A percentile compares a stretch with the other conserved stretches of the same genome.
These are phyloP conservation scores for Agrochola litura DNA, from an alignment of 2,888 invertebrate species.

Conservation along the genomic window DNA sequence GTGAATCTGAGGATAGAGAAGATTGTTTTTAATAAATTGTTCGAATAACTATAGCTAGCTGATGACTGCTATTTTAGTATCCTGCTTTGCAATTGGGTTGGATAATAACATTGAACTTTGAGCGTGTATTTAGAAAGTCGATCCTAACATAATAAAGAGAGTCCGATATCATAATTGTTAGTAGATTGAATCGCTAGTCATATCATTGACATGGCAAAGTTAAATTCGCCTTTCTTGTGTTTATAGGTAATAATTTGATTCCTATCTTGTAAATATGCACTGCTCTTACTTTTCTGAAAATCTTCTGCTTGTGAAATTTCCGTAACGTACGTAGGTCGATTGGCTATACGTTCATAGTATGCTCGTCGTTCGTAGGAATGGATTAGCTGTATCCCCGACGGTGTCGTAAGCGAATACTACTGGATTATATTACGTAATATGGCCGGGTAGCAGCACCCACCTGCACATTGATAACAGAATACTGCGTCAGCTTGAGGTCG, in stretches of 20 bases:
- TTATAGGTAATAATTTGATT: neutral
- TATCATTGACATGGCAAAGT: neutral
- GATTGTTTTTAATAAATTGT: constrained; percentile 21
- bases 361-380: constrained; percentile 24
- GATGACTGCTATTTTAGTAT: neutral
- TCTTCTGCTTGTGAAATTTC: neutral
- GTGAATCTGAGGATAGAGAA: constrained; percentile 11
- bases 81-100: neutral
- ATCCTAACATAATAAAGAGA: neutral
- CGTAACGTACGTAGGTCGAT: neutral
- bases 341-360: constrained; percentile 4
- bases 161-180: neutral
- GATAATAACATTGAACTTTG: constrained; percentile 23
- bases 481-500: constrained; percentile 5
- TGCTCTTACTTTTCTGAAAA: neutral
- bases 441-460: constrained; percentile 20
- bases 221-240: neutral
- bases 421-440: constrained; percentile 26
- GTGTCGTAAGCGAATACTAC: constrained; percentile 26
- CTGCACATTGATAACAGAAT: constrained; percentile 39
- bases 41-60: neutral
- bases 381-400: constrained; percentile 23
- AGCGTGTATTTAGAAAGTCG: constrained; percentile 4
- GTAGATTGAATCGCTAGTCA: constrained; percentile 8
- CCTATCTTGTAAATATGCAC: neutral